Conservation (phyloP, 2,113 vertebrate genomes). For the Otis tarda region DNA sequence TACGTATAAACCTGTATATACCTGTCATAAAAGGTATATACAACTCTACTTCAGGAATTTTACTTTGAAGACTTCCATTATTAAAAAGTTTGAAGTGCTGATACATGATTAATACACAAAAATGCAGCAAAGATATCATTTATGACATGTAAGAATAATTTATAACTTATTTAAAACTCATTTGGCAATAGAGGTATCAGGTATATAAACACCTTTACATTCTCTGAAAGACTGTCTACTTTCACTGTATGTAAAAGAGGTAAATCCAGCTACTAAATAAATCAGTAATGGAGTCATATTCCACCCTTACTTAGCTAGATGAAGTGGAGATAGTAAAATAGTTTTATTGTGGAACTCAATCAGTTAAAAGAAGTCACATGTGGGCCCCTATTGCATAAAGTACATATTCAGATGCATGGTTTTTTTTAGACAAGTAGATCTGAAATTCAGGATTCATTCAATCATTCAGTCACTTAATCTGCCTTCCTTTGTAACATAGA, state of each 20-base stretch:
- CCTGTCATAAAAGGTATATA: background rate
- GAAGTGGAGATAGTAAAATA: background rate
- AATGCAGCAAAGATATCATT: background rate
- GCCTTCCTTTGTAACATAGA: background rate
- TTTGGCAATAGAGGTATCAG: background rate
- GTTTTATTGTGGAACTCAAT: background rate
- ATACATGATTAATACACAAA: background rate
- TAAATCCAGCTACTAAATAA: background rate
- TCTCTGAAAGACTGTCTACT: background rate
- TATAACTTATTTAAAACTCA: background rate
- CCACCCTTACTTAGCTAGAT: background rate
- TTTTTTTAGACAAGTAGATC: background rate
- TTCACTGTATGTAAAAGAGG: background rate
- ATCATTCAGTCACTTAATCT: background rate
- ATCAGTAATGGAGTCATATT: background rate
- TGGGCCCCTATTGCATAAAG: background rate
- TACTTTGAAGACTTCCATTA: background rate
- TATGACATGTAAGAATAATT: background rate
- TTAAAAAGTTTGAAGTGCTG: background rate
- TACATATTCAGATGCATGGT: background rate
- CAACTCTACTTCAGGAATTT: background rate
- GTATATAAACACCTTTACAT: background rate
- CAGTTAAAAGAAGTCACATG: background rate
- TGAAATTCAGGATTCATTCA: background rate
- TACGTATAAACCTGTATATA: background rate